phyloP scores from a whole-genome alignment of 1,140 invertebrate genomes.

The Papilio machaon region DNA sequence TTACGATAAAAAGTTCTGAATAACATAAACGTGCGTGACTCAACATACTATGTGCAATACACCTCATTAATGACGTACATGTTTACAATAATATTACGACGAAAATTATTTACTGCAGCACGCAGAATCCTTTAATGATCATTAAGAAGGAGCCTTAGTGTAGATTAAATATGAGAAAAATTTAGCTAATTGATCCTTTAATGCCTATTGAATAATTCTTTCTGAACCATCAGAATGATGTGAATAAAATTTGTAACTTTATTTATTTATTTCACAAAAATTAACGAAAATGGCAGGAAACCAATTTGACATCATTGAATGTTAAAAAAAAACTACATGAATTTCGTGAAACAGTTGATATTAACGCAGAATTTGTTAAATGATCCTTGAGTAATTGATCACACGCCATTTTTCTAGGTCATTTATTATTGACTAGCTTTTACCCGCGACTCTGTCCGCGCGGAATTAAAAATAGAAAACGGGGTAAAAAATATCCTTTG shows the following conservation, averaged over 20 bases:
- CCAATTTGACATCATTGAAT: background rate
- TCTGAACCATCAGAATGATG: background rate
- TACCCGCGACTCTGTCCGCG: too few relatives aligned
- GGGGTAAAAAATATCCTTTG: too few relatives aligned
- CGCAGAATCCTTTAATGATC: background rate
- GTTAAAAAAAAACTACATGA: background rate
- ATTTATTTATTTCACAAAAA: too few relatives aligned
- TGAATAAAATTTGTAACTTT: background rate
- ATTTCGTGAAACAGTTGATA: slow-evolving; percentile 9
- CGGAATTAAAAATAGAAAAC: too few relatives aligned
- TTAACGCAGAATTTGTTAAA: background rate
- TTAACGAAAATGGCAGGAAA: background rate
- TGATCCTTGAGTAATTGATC: background rate
- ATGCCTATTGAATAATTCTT: too few relatives aligned
- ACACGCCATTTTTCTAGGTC: slow-evolving; percentile 6
- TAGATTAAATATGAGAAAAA: background rate
- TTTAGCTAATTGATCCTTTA: too few relatives aligned
- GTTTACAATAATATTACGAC: background rate
- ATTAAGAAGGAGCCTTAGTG: background rate
- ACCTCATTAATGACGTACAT: background rate
- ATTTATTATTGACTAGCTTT: too few relatives aligned
- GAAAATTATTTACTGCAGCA: background rate
- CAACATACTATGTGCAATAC: background rate
- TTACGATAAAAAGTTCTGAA: slow-evolving; percentile 19
- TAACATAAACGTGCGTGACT: slow-evolving; percentile 17